Evolutionary conservation across 2,113 vertebrate species (phyloP), one percentile per base, ranked within the genome.

Genomic region (Smithornis capensis): DNA sequence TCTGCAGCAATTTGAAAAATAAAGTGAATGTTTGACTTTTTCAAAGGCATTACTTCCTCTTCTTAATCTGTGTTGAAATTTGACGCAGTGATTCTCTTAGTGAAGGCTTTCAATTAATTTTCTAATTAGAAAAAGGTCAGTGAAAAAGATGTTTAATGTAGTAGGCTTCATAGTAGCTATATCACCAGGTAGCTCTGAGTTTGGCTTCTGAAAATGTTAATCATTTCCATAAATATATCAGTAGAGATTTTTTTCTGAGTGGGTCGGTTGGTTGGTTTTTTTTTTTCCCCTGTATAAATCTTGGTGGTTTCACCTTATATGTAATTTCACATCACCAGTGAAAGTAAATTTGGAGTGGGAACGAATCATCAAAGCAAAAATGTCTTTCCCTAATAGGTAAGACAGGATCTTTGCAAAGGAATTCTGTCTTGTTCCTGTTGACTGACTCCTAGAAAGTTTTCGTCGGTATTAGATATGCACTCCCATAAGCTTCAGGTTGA

Each of bases 1-100:
- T 94, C 83, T 90, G 78, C 80, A 76, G 92, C 83, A 86, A 94
- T 95, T 74, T 84, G 90, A 94, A 94, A 80, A 97, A 91, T 63
- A 83, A 89, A 57, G 57, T 73, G 76, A 87, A 50, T 86, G 87
- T 74, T 91, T 90, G 63, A 21, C n/a, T 85, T 94, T 83, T 92
- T 44, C 37, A 84, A 55, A 96, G 59, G 47, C 60, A 67, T 37
- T 67, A 12, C 7, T 10, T 75, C 40, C 12, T 86, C 24, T 62
- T 87, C 75, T 85, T 59, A 62, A 60, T 25, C 38, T 76, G 13
- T 74, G 12, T 60, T 56, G 25, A 63, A 92, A 93, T 92, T 85
- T 87, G 76, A 63, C 81, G 57, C 89, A 90, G 77, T 85, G 69
- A 47, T 56, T 79, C 82, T 96, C 70, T 87, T 83, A 84, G 59